Evolutionary conservation across 1,140 invertebrate genomes (phyloP), one percentile per base, ranked within the genome.

Genomic region (Habropoda laboriosa): DNA sequence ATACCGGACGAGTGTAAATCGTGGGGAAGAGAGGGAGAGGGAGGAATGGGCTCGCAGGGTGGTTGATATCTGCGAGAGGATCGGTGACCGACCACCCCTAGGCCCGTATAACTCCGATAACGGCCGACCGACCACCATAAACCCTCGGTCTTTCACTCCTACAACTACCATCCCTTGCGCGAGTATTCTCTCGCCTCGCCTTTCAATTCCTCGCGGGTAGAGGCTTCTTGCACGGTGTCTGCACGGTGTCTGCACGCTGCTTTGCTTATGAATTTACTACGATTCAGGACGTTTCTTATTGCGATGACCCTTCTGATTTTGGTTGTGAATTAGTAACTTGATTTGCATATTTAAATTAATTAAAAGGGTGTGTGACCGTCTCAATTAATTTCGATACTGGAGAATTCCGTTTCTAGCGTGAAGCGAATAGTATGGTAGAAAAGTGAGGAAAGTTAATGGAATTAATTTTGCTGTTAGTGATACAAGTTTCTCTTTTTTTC

Each of bases 81-180:
- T 81, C 64, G 81, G 67, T 75, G 81, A 82, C 81, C 72, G 61
- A 60, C 51, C 77, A 68, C 32, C 80, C 75, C 61, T 51, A 40
- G 70, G 74, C 70, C 85, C 79, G 80, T 88, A 88, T 88, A 88
- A 88, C 84, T 86, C 72, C 82, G 84, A 88, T 88, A 88, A 88
- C 84, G 85, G 72, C 49, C 82, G 74, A 78, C 66, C 53, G 82
- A 81, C 76, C 82, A 87, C 84, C 75, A 87, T 82, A 88, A 88
- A 88, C 81, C 80, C 81, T 84, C 79, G 81, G 85, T 66, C 84
- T 88, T 87, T 88, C 82, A 76, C 74, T 86, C 80, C 70, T 40
- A 21, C 55, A 86, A 87, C 71, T 79, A 72, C 64, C 57, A 57
- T 53, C 70, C 40, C 27, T n/a, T 38, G 73, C 24, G 71, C 72